These are phyloP conservation scores for Odontophorus gujanensis DNA, from an alignment of 2,113 vertebrate species.

Conservation along the genomic window DNA sequence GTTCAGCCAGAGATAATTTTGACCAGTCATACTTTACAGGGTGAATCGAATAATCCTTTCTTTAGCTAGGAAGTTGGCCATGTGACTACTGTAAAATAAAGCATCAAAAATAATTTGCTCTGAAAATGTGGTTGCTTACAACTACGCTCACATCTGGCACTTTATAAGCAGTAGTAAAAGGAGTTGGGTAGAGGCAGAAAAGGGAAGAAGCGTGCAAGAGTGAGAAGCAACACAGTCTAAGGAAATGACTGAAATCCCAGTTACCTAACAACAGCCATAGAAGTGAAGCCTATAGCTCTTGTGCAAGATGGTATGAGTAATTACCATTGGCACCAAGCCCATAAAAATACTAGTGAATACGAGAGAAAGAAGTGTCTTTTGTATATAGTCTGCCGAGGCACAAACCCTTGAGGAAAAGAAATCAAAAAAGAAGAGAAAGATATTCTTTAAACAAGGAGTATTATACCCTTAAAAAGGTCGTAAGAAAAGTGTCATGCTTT, in stretches of 20 bases:
- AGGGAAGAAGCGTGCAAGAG: not conserved
- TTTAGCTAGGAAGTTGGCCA: not conserved
- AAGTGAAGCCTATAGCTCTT: not conserved
- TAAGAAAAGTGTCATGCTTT: not conserved
- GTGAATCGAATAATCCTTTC: not conserved
- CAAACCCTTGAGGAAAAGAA: not conserved
- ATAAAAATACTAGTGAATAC: not conserved
- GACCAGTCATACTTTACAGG: not conserved
- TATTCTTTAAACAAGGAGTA: not conserved
- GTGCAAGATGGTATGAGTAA: not conserved
- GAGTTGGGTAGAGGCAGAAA: not conserved
- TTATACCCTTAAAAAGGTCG: not conserved
- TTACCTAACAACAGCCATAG: not conserved
- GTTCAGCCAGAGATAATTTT: conserved; percentile 11
- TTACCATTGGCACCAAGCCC: not conserved
- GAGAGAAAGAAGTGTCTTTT: not conserved
- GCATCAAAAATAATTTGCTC: not conserved
- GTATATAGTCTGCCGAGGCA: not conserved
- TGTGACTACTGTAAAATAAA: not conserved
- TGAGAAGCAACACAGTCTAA: not conserved
- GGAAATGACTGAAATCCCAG: conserved; percentile 2
- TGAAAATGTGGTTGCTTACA: not conserved
- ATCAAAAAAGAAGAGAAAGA: not conserved
- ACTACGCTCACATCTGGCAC: not conserved
- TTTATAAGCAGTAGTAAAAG: not conserved